These are phyloP conservation scores for Chamaetylas fuelleborni DNA, from an alignment of 2,113 vertebrate genomes.

Conservation along the genomic window DNA sequence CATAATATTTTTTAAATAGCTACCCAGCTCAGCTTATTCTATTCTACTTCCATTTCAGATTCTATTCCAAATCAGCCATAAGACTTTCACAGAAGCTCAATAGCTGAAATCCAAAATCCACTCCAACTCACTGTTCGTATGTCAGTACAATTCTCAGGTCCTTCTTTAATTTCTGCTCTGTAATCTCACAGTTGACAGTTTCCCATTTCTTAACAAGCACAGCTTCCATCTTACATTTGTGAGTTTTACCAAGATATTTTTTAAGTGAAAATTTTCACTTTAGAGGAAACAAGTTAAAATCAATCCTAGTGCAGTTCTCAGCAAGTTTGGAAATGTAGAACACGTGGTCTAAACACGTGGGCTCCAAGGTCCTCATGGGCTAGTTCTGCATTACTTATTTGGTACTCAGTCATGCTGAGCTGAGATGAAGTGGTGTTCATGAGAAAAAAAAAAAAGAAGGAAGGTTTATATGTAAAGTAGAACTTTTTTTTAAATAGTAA, in stretches of 20 bases:
- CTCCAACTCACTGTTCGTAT: background rate
- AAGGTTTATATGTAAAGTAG: background rate
- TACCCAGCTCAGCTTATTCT: background rate
- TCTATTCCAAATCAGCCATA: background rate
- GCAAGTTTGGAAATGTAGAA: background rate
- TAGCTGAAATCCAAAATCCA: background rate
- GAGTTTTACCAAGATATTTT: background rate
- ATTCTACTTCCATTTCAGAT: background rate
- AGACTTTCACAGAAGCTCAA: background rate
- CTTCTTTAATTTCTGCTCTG: background rate
- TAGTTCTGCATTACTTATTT: rapidly evolving
- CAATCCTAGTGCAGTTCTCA: background rate
- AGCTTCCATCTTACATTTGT: background rate
- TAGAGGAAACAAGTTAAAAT: background rate
- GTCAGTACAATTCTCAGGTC: background rate
- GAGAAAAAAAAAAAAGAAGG: background rate
- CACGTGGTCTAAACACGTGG: background rate
- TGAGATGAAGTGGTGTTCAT: background rate
- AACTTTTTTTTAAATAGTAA: background rate
- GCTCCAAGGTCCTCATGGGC: background rate
- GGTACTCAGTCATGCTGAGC: background rate
- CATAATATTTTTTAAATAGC: background rate
- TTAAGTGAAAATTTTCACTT: background rate
- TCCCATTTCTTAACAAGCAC: background rate
- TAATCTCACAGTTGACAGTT: background rate